Evolutionary conservation across 2,888 invertebrate genomes (phyloP), one percentile per base, ranked within the genome.

Genomic region (Physocephala rufipes): DNA sequence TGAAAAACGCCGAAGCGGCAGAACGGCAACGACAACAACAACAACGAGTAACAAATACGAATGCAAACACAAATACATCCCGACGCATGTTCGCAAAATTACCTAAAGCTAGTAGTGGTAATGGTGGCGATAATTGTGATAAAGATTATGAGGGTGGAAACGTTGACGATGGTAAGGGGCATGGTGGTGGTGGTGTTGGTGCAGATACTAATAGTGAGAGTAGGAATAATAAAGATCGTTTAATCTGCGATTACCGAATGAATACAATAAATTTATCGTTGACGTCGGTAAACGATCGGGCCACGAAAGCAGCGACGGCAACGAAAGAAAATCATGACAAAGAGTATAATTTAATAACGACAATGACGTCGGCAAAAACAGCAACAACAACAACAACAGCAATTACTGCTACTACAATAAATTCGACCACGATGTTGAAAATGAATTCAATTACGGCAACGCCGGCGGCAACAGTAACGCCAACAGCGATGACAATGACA

Each of bases 1-100:
- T 67, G 59, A 24, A 53, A 59, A 36, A 43, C 28, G 36, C 58
- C 7, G 30, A 51, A 69, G 53, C 74, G 71, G 75, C 63, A 69
- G 61, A 73, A 71, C 75, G 74, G 73, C 72, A 73, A 73, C 67
- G 64, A 71, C 67, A 73, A 69, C 72, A 70, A 26, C 67, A 62
- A 61, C 53, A 64, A 53, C 68, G 19, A 36, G 36, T 9, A 36
- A 36, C 36, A 9, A 36, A 36, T 9, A 36, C 36, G 9, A 36
- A 9, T 9, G 9, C 36, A 36, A 36, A 36, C 4, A 66, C 68
- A 15, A 61, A 49, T n/a, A n/a, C n/a, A 9, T 36, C 36, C 9
- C 36, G 36, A 4, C 36, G 36, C n/a, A n/a, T n/a, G n/a, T n/a
- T n/a, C n/a, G 36, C 36, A 7, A 36, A 36, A 4, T 36, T 36